Evolutionary conservation across 1,140 invertebrate species (phyloP).

Genomic region (Drosophila parvula): DNA sequence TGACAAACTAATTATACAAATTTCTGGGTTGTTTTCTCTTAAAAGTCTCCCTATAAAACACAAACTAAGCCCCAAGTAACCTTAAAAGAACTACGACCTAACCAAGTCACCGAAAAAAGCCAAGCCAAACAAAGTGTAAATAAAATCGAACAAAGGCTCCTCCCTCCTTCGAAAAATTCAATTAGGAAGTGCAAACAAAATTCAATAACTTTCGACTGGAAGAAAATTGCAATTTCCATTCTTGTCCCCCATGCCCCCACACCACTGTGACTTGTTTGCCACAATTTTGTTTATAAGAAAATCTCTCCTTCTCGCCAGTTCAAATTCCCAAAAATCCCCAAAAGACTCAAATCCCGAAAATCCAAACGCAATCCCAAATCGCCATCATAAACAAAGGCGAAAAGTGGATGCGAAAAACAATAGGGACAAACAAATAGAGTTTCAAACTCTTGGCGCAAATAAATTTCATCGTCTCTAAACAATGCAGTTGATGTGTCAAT

Average conservation of each 20-base stretch:
- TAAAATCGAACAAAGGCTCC: not conserved
- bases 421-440: conserved; percentile 37
- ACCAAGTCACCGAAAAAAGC: too few relatives aligned
- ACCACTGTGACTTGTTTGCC: conserved; percentile 20
- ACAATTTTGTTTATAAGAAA: conserved; percentile 65
- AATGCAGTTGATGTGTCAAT: conserved; percentile 72
- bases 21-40: too few relatives aligned
- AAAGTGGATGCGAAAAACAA: conserved; percentile 41
- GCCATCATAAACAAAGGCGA: conserved; percentile 25
- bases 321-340: conserved; percentile 28
- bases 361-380: conserved; percentile 23
- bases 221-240: conserved; percentile 13
- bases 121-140: conserved; percentile 3
- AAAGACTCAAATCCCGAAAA: conserved; percentile 28
- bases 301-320: conserved; percentile 2
- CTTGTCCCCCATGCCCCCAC: too few relatives aligned
- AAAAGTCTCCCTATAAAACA: not conserved
- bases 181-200: conserved; percentile 43
- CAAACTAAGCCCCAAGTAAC: too few relatives aligned
- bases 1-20: too few relatives aligned
- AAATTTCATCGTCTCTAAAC: conserved; percentile 66
- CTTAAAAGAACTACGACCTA: too few relatives aligned
- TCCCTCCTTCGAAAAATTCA: conserved; percentile 9
- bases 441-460: conserved; percentile 41
- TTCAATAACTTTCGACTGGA: conserved; percentile 38